phyloP scores from a whole-genome alignment of 2,888 invertebrate genomes.

The Cosmia pyralina region DNA sequence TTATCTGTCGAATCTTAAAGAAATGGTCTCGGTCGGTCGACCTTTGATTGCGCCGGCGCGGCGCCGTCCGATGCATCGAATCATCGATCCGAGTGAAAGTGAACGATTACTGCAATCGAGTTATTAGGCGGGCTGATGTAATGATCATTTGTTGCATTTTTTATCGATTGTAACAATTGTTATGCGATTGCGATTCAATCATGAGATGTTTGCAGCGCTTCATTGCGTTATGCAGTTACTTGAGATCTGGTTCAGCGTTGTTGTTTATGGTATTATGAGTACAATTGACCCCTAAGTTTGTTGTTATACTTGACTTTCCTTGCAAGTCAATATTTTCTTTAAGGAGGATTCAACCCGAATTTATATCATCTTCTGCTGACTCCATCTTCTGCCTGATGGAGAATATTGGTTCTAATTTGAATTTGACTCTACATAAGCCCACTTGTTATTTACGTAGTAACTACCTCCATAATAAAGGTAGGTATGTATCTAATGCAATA shows the following conservation, averaged over 20 bases:
- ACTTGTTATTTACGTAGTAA: not conserved
- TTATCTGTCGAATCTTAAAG: slow-evolving; percentile 68
- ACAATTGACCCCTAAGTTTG: not conserved
- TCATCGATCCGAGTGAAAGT: slow-evolving; percentile 85
- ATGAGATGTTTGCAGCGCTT: slow-evolving; percentile 64
- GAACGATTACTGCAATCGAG: slow-evolving; percentile 83
- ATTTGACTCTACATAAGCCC: too few species aligned
- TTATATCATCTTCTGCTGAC: too few species aligned
- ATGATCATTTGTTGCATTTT: slow-evolving; percentile 81
- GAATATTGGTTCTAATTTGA: too few species aligned
- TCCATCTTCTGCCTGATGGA: too few species aligned
- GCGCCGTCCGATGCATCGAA: slow-evolving; percentile 75
- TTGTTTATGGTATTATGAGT: slow-evolving; percentile 3
- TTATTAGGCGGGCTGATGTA: slow-evolving; percentile 85
- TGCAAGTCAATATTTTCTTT: too few species aligned
- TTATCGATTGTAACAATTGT: slow-evolving; percentile 76
- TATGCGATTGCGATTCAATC: slow-evolving; percentile 73
- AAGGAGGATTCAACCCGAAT: too few species aligned
- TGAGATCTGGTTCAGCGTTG: not conserved
- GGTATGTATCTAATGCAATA: slow-evolving; percentile 35
- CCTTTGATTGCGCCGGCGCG: slow-evolving; percentile 76
- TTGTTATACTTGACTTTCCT: not conserved
- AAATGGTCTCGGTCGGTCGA: slow-evolving; percentile 73
- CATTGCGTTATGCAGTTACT: slow-evolving; percentile 25
- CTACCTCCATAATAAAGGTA: too few species aligned